Conservation (phyloP, 2,888 invertebrate genomes). For the Portevinia maculata region DNA sequence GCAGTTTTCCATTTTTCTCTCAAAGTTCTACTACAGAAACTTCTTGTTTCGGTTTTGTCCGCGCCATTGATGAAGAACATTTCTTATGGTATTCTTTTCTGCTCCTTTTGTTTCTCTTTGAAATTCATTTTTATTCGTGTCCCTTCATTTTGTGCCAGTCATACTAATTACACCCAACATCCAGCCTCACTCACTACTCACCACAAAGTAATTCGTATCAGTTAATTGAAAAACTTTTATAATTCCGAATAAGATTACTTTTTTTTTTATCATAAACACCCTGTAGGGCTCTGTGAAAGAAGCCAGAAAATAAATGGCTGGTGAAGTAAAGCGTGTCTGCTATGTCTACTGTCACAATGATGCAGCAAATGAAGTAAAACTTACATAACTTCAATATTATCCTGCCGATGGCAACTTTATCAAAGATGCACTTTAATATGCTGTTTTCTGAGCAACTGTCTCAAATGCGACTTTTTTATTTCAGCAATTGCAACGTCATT, state of each 20-base stretch:
- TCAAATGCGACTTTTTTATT: neutral
- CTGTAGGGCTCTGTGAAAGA: conserved; percentile 28
- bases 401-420: conserved; percentile 14
- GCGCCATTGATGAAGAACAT: conserved; percentile 30
- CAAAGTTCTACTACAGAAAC: conserved; percentile 15
- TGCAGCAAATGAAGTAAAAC: neutral
- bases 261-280: conserved; percentile 26
- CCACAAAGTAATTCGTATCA: conserved; percentile 59
- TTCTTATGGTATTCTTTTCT: neutral
- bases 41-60: conserved; percentile 26
- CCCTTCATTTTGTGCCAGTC: conserved; percentile 43
- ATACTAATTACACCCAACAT: conserved; percentile 60
- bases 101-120: neutral
- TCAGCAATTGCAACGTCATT: neutral
- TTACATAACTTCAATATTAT: conserved; percentile 13
- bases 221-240: conserved; percentile 68
- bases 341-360: neutral
- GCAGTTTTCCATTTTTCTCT: conserved; percentile 30
- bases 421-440: conserved; percentile 9
- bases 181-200: neutral
- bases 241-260: conserved; percentile 56
- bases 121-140: conserved; percentile 11
- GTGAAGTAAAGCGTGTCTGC: neutral
- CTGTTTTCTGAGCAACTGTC: neutral
- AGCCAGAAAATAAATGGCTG: neutral